These are phyloP conservation scores for Stomorhina lunata DNA, from an alignment of 2,888 invertebrate genomes.

Conservation along the genomic window DNA sequence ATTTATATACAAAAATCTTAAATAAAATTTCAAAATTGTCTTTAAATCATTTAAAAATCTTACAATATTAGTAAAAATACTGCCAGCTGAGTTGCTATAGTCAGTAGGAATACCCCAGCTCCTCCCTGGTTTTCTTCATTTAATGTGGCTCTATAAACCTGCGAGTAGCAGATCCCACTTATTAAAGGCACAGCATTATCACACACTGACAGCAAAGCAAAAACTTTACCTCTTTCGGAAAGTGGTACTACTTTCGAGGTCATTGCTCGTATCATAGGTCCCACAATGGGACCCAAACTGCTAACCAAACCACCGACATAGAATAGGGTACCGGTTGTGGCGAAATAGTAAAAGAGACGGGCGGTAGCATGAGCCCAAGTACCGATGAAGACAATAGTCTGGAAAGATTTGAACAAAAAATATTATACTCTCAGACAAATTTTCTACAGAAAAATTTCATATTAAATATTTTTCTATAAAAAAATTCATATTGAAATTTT, in stretches of 20 bases:
- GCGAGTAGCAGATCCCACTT: constrained; percentile 87
- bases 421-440: not conserved
- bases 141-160: constrained; percentile 85
- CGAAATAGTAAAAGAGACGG: constrained; percentile 85
- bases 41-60: constrained; percentile 78
- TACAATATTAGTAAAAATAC: constrained; percentile 86
- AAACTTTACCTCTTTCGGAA: constrained; percentile 89
- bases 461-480: not conserved
- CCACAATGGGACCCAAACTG: constrained; percentile 88
- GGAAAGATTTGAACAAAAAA: not conserved
- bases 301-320: constrained; percentile 88
- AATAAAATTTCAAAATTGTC: no score
- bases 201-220: constrained; percentile 88
- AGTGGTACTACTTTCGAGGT: constrained; percentile 88
- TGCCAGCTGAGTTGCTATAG: constrained; percentile 85
- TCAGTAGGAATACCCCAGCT: constrained; percentile 85
- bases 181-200: constrained; percentile 90
- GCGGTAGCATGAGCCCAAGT: constrained; percentile 86
- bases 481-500: not conserved
- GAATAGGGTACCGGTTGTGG: constrained; percentile 82
- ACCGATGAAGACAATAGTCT: constrained; percentile 87
- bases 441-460: not conserved
- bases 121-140: constrained; percentile 82
- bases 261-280: constrained; percentile 90
- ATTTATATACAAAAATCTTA: not conserved